Evolutionary conservation across 2,888 invertebrate species (phyloP), one percentile per base, ranked within the genome.

Genomic region (Macrosoma leucophasiata): DNA sequence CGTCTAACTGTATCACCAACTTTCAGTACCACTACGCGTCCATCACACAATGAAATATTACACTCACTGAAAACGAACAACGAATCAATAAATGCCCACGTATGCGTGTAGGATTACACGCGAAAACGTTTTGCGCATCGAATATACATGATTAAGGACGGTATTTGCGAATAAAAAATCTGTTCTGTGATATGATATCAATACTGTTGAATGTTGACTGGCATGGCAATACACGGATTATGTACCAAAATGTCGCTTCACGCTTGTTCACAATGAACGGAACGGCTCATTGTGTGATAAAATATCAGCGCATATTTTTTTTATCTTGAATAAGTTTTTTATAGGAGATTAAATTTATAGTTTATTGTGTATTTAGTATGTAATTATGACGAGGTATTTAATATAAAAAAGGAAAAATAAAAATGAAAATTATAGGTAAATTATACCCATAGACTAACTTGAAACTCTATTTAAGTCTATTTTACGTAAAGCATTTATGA

Each of bases 161-260:
- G 33, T 49, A 65, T 54, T 47, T 52, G 43, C 52, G 45, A 63
- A 59, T 52, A 48, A 39, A 41, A 42, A 43, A 40, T 33, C 39
- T 47, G 41, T 41, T 62, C 59, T 60, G 63, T 43, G 51, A 46
- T 53, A 46, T 51, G 58, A 66, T 62, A 63, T 56, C 62, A 64
- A 65, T 63, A 66, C 54, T 65, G 55, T 59, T 45, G 35, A 24
- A 13, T 40, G 40, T 35, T 63, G 62, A 65, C 61, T 72, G 68
- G 70, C 71, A 79, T 77, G 70, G 69, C 79, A 75, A 73, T 74
- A 71, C 69, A 67, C 57, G 64, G 60, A 69, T 72, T 70, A 39
- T 35, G 36, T 70, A 76, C 57, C 76, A 81, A 81, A 79, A 79
- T 81, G 79, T 79, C 81, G 81, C 76, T 76, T 60, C 67, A 74